These are phyloP conservation scores for Eueremaeus valkanovi DNA, from an alignment of 2,888 invertebrate genomes.

Conservation along the genomic window DNA sequence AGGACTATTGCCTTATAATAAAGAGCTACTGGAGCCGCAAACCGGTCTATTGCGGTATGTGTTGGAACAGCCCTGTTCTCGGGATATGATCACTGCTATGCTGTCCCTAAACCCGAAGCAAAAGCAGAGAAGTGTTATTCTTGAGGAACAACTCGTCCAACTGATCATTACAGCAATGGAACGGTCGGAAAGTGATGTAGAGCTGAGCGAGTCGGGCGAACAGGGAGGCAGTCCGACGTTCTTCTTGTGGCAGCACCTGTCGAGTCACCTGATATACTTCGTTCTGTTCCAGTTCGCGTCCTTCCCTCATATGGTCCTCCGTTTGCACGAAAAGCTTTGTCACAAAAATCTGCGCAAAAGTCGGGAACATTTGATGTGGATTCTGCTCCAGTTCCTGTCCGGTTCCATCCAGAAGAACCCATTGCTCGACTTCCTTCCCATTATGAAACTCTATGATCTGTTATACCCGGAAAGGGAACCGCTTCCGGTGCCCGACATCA, in stretches of 20 bases:
- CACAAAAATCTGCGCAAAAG: slow-evolving; percentile 74
- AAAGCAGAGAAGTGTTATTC: slow-evolving; percentile 73
- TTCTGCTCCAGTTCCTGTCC: slow-evolving; percentile 90
- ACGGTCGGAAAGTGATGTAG: slow-evolving; percentile 63
- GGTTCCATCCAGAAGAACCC: slow-evolving; percentile 93
- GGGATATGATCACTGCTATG: slow-evolving; percentile 95
- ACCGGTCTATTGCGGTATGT: slow-evolving; percentile 81
- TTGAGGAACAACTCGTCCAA: slow-evolving; percentile 89
- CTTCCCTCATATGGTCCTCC: slow-evolving; percentile 85
- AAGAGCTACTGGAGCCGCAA: slow-evolving; percentile 81
- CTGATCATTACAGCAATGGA: slow-evolving; percentile 88
- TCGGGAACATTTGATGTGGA: slow-evolving; percentile 98
- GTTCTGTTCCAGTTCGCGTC: slow-evolving; percentile 89
- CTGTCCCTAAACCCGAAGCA: slow-evolving; percentile 70
- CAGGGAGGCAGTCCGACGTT: slow-evolving; percentile 43
- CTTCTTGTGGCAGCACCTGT: slow-evolving; percentile 78
- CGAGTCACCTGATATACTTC: slow-evolving; percentile 89
- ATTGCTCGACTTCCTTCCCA: slow-evolving; percentile 76
- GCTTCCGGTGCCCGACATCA: slow-evolving; percentile 80
- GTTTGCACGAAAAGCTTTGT: slow-evolving; percentile 75
- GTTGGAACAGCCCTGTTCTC: slow-evolving; percentile 86
- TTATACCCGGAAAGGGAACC: slow-evolving; percentile 86
- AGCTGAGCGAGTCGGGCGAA: slow-evolving; percentile 42
- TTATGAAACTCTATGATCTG: slow-evolving; percentile 82
- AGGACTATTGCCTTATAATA: slow-evolving; percentile 80